A percentile compares a stretch with the other conserved stretches of the same genome.
Evolutionary conservation across 2,797 vertebrate species (phyloP).

Genomic region (Microcaecilia unicolor): DNA sequence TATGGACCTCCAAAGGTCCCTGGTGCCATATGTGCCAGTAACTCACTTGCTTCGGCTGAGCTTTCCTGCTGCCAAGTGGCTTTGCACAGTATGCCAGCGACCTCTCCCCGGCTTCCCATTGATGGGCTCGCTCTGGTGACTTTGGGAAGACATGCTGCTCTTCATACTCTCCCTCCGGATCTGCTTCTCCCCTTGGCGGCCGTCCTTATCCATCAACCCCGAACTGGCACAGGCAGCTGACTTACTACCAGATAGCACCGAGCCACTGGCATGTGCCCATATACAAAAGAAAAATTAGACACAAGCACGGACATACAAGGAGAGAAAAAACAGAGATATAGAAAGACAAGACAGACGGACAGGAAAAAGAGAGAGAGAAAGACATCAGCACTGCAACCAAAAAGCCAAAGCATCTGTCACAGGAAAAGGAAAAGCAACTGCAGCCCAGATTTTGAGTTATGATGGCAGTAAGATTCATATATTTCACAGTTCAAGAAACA

Average conservation of each 20-base stretch:
- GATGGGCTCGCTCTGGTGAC: constrained; percentile 78
- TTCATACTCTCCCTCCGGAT: constrained; percentile 60
- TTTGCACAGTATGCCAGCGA: constrained; percentile 92
- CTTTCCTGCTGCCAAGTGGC: constrained; percentile 90
- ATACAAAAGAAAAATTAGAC: too few species aligned
- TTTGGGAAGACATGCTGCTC: constrained; percentile 62
- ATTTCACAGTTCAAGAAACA: constrained; percentile 30
- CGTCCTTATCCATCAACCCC: constrained; percentile 57
- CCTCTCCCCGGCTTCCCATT: constrained; percentile 79
- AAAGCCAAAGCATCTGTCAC: constrained; percentile 35
- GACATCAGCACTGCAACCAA: constrained; percentile 56
- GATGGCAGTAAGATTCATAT: constrained; percentile 31
- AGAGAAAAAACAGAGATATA: constrained; percentile 38
- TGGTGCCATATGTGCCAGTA: too few species aligned
- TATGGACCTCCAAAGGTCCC: too few species aligned
- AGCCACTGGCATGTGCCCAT: constrained; percentile 55
- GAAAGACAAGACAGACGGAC: constrained; percentile 42
- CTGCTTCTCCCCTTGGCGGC: constrained; percentile 65
- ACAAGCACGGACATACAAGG: constrained; percentile 42
- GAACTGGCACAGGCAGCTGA: constrained; percentile 64
- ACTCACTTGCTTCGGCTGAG: constrained; percentile 96
- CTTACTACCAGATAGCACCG: constrained; percentile 80
- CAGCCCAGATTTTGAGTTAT: constrained; percentile 25
- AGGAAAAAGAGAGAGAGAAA: constrained; percentile 64
- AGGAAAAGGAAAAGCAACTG: constrained; percentile 32